phyloP scores from a whole-genome alignment of 2,113 vertebrate species.

The Camelus dromedarius region DNA sequence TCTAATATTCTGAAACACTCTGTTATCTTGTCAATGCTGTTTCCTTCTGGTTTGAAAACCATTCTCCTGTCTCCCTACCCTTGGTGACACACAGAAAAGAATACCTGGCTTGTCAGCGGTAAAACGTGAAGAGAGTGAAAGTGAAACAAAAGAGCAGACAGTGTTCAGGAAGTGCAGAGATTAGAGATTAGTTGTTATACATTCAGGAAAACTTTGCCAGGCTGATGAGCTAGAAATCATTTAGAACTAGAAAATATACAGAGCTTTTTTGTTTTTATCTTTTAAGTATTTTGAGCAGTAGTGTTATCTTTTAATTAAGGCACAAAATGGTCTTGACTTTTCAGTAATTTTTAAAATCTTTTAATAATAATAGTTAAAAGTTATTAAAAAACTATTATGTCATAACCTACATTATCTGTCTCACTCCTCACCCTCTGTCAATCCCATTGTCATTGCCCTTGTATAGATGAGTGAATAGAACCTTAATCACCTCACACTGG shows the following conservation, averaged over 20 bases:
- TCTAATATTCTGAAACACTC: background rate
- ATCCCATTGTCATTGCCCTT: background rate
- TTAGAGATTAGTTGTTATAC: background rate
- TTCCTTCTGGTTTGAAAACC: background rate
- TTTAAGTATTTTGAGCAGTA: background rate
- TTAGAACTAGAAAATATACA: conserved; percentile 10
- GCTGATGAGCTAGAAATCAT: background rate
- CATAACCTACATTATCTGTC: background rate
- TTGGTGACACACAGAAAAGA: background rate
- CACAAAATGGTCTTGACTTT: background rate
- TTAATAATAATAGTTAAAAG: conserved; percentile 26
- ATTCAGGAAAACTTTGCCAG: background rate
- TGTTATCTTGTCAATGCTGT: background rate
- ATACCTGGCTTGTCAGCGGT: background rate
- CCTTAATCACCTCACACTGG: background rate
- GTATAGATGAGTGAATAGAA: background rate
- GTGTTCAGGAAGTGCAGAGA: background rate
- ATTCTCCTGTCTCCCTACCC: background rate
- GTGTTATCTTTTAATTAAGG: background rate
- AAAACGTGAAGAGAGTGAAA: background rate
- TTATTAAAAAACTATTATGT: background rate
- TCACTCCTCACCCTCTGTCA: background rate
- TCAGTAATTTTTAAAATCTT: background rate
- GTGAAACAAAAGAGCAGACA: background rate
- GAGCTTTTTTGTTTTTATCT: background rate